Percentiles rank a stretch among this genome's conserved stretches.
Conservation (phyloP, 2,797 vertebrate species). For the Pagetopsis macropterus region DNA sequence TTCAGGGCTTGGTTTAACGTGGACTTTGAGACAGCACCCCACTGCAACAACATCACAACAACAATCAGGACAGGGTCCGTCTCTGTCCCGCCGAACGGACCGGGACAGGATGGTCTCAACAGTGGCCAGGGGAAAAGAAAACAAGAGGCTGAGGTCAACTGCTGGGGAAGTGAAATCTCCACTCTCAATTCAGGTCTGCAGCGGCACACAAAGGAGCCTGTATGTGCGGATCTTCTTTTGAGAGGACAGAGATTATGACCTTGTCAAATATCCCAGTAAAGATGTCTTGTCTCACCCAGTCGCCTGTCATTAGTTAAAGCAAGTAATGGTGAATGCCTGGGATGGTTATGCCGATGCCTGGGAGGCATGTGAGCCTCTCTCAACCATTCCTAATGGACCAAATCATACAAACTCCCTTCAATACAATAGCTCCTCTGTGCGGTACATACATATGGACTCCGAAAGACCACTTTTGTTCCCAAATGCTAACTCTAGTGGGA, state of each 20-base stretch:
- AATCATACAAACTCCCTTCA: constrained; percentile 76
- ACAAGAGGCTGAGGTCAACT: constrained; percentile 75
- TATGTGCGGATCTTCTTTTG: constrained; percentile 69
- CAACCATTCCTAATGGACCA: constrained; percentile 75
- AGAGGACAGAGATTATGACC: constrained; percentile 74
- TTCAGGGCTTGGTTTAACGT: constrained; percentile 50
- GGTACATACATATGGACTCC: constrained; percentile 59
- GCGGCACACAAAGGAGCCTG: constrained; percentile 68
- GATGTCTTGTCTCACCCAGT: constrained; percentile 73
- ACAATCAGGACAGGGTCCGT: constrained; percentile 62
- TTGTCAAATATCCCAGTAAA: constrained; percentile 74
- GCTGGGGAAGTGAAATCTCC: constrained; percentile 70
- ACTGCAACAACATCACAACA: constrained; percentile 82
- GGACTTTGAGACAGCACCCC: constrained; percentile 61
- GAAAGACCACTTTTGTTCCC: constrained; percentile 83
- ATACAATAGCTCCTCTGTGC: constrained; percentile 78
- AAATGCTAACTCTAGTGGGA: constrained; percentile 73
- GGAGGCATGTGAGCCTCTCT: constrained; percentile 71
- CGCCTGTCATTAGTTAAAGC: constrained; percentile 75
- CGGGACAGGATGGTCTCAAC: constrained; percentile 66
- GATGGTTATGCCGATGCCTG: constrained; percentile 76
- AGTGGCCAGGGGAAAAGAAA: constrained; percentile 71
- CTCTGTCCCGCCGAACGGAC: constrained; percentile 39
- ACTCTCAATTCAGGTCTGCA: constrained; percentile 63
- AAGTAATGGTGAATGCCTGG: constrained; percentile 74